Conservation (phyloP, 2,797 vertebrate genomes). For the Prunella strophiata region DNA sequence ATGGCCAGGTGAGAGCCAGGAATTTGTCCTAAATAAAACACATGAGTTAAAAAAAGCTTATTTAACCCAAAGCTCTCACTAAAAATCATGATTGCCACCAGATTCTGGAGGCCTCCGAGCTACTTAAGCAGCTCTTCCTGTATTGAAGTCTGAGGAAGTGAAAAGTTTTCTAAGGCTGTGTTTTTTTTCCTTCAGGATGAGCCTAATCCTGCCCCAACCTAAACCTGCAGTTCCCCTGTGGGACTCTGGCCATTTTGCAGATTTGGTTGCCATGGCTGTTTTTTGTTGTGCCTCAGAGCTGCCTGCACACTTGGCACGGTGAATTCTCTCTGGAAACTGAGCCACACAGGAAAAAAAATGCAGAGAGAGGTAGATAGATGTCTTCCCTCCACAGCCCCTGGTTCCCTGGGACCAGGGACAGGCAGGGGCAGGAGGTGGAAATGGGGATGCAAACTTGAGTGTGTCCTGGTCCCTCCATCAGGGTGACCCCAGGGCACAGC, state of each 20-base stretch:
- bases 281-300: not conserved
- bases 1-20: not conserved
- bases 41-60: not conserved
- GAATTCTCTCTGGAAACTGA: not conserved
- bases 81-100: not conserved
- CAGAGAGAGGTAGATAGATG: not conserved
- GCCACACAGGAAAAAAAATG: not conserved
- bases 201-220: not conserved
- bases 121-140: not conserved
- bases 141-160: not conserved
- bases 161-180: not conserved
- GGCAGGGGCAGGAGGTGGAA: not conserved
- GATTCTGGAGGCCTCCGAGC: not conserved
- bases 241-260: not conserved
- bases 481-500: not conserved
- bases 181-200: not conserved
- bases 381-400: not conserved
- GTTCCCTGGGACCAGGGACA: not conserved
- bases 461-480: fast-evolving
- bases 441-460: not conserved
- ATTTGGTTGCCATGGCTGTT: not conserved
- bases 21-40: not conserved
- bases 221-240: not conserved
- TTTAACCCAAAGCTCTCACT: not conserved
- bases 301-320: fast-evolving